These are phyloP conservation scores for Nasonia longicornis DNA, from an alignment of 1,140 invertebrate species.

Conservation along the genomic window DNA sequence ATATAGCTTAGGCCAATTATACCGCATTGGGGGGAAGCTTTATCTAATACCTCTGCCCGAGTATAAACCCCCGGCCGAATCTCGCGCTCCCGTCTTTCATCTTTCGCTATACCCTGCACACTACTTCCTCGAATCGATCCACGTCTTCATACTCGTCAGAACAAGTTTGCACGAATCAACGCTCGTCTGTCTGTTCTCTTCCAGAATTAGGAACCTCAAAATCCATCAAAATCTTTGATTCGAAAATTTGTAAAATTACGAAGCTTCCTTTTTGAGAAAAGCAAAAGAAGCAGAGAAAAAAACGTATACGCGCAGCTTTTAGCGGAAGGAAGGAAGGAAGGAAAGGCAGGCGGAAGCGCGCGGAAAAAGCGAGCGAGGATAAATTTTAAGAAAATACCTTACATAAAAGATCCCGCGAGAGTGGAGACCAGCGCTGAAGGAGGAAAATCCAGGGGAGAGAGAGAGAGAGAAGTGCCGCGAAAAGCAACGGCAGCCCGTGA, in stretches of 20 bases:
- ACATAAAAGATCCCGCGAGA: slow-evolving; percentile 40
- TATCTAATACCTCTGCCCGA: background rate
- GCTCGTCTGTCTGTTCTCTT: too few relatives aligned
- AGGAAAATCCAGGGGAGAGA: slow-evolving; percentile 29
- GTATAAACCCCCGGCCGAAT: background rate
- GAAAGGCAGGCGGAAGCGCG: slow-evolving; percentile 13
- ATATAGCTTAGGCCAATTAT: slow-evolving; percentile 15
- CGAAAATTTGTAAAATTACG: too few relatives aligned
- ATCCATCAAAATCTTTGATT: too few relatives aligned
- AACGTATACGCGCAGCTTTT: background rate
- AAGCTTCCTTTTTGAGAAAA: too few relatives aligned
- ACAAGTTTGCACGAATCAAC: background rate
- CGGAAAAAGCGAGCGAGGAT: slow-evolving; percentile 28
- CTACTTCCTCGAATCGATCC: too few relatives aligned
- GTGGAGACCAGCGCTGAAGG: slow-evolving; percentile 3
- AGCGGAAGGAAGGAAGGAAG: slow-evolving; percentile 14
- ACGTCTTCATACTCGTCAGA: background rate
- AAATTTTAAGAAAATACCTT: slow-evolving; percentile 44
- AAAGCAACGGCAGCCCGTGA: slow-evolving; percentile 49
- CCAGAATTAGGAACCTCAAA: too few relatives aligned
- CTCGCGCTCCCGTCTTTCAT: background rate
- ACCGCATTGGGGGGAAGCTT: background rate
- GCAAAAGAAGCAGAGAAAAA: background rate
- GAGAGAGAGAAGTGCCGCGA: slow-evolving; percentile 40
- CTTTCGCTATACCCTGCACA: background rate